Evolutionary conservation across 2,797 vertebrate genomes (phyloP), one percentile per base, ranked within the genome.

Genomic region (Megaceryle alcyon): DNA sequence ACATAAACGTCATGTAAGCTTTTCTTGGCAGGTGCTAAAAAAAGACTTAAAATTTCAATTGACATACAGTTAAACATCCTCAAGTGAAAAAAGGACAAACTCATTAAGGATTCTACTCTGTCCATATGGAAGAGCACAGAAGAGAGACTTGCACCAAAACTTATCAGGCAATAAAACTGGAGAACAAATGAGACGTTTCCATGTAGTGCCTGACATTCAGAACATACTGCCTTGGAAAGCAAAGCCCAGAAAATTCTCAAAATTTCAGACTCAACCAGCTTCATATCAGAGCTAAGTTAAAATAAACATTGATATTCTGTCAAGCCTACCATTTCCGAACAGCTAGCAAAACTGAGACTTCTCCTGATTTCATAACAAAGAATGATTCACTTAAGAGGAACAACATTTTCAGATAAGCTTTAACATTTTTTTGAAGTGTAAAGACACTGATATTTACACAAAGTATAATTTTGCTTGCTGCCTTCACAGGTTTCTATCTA

Each of bases 11-110:
- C 39, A 71, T 28, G 22, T 48, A 78, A 83, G 20, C 7, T 86
- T 88, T 92, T 78, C 63, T 86, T 76, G 44, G 44, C 29, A 68
- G n/a, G n/a, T 86, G 43, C 46, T 65, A 46, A 72, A 88, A 88
- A 85, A 91, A 86, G 15, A 82, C 28, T 90, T 65, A 86, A 82
- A 84, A 81, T 82, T 92, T 84, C 43, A 63, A 65, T 10, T 75
- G 41, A 88, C 29, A 57, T 46, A 57, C 7, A 77, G 20, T 60
- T 87, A 60, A 94, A 72, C 31, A 61, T 26, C 69, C 35, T 84
- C 68, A 82, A 88, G 29, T 10, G 92, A 12, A 49, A 66, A 61
- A 71, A 33, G 14, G 8, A 15, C 31, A 81, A 95, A 64, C 22
- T 78, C 86, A 48, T 28, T 82, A 56, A 49, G 10, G 35, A 66